phyloP scores from a whole-genome alignment of 2,888 invertebrate species.

The Zhuqinia jingwanae region DNA sequence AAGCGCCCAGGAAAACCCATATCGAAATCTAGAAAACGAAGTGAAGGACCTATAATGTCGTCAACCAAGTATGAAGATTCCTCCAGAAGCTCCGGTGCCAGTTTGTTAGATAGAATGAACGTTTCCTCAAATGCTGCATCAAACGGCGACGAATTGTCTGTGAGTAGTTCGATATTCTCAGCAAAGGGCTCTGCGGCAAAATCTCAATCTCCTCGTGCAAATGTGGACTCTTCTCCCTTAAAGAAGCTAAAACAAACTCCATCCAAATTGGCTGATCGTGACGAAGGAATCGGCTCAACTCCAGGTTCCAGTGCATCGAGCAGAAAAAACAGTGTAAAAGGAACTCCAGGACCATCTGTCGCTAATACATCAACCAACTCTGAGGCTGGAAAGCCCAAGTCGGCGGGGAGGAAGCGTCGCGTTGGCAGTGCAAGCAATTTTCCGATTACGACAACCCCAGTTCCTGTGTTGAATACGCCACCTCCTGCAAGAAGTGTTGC shows the following conservation, averaged over 20 bases:
- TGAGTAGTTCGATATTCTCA: neutral
- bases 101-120: conserved; percentile 38
- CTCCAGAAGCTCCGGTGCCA: neutral
- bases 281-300: conserved; percentile 50
- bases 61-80: conserved; percentile 71
- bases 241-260: conserved; percentile 30
- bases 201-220: neutral
- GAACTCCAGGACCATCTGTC: neutral
- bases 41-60: conserved; percentile 66
- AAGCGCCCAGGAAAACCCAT: conserved; percentile 33
- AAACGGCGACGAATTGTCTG: conserved; percentile 51
- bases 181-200: neutral
- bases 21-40: conserved; percentile 52
- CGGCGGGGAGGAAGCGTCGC: conserved; percentile 50
- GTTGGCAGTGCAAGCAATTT: conserved; percentile 64
- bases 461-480: conserved; percentile 43
- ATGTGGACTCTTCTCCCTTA: neutral
- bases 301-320: neutral
- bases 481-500: conserved; percentile 62
- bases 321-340: conserved; percentile 1
- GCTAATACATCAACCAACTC: neutral
- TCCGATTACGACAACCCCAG: conserved; percentile 36
- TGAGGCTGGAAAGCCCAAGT: neutral
- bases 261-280: neutral
- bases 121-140: conserved; percentile 29